phyloP scores from a whole-genome alignment of 2,113 vertebrate species.

The Ariopsis seemanni region DNA sequence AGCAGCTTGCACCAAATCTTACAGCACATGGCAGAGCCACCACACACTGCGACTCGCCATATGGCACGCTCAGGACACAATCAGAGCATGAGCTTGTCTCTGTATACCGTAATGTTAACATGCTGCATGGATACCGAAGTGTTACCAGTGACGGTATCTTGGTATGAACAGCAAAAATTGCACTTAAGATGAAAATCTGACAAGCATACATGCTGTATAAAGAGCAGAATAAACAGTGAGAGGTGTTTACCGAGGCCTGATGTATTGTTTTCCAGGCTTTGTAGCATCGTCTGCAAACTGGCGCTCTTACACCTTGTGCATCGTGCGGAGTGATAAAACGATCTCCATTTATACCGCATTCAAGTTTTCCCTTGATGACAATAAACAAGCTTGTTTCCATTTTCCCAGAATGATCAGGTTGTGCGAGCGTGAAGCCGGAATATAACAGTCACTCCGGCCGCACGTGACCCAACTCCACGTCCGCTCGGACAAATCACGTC shows the following conservation, averaged over 20 bases:
- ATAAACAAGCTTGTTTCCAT: background rate
- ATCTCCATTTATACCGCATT: background rate
- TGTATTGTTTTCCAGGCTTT: background rate
- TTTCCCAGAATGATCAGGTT: background rate
- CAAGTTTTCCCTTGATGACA: background rate
- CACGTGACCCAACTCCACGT: background rate
- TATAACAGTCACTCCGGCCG: background rate
- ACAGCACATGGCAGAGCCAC: slow-evolving; percentile 36
- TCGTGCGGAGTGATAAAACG: background rate
- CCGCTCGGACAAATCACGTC: background rate
- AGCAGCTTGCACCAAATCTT: slow-evolving; percentile 35
- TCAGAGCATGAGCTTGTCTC: background rate
- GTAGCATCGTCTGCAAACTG: background rate
- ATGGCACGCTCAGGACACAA: slow-evolving; percentile 32
- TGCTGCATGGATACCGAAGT: too few relatives aligned
- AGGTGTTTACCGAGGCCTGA: background rate
- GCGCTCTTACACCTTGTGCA: background rate
- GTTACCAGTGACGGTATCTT: background rate
- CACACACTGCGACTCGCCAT: slow-evolving; percentile 47
- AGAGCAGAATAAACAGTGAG: too few relatives aligned
- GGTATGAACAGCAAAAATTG: background rate
- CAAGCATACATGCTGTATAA: too few relatives aligned
- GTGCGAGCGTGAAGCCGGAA: background rate
- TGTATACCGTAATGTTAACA: background rate
- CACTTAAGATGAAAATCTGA: background rate